Base-by-base conservation (phyloP, 2,888 invertebrate species). In the Gasteruption jaculator region DNA sequence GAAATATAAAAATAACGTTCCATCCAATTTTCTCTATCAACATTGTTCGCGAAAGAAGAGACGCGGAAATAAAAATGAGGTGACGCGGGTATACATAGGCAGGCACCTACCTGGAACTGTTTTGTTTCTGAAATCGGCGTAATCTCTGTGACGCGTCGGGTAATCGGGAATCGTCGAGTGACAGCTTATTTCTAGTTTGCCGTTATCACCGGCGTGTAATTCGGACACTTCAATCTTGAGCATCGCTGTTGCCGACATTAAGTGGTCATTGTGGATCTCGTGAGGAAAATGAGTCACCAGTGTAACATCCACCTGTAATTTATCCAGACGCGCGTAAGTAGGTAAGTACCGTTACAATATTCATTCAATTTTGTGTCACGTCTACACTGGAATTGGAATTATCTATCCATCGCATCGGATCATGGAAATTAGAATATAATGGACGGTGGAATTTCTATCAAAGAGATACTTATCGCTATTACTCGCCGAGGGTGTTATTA, bases 141-240 rank as follows among this genome's bases (percentile, higher is more conserved):
- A 88, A 52, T 80, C 76, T 56, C 83, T 85, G 39, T 81, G 81
- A 24, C 81, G 80, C 11, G 79, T 81, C 14, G 85, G 79, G 53
- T 83, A 83, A 43, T 83, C 82, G 1, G 88, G 88, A 54, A 88
- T 88, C 35, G 88, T 86, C 25, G 87, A 80, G 46, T 85, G 77
- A 62, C 88, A 88, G 21, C 84, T 85, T 44, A 88, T 77, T 61
- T 83, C 81, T 49, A 87, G 73, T 40, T 78, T 75, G 1, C 85
- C 85, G 55, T 85, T 83, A 19, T 79, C 80, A 3, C 83, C 83
- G 20, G 81, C 79, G 53, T 83, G 81, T 27, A 85, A 73, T 53
- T 83, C 83, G 2, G 83, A 81, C 53, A 88, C 81, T 41, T 85
- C 82, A 47, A 88, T 81, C 68, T 81, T 83, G 33, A 88, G 72